These are phyloP conservation scores for Gari tellinella DNA, from an alignment of 2,888 invertebrate genomes.

Conservation along the genomic window DNA sequence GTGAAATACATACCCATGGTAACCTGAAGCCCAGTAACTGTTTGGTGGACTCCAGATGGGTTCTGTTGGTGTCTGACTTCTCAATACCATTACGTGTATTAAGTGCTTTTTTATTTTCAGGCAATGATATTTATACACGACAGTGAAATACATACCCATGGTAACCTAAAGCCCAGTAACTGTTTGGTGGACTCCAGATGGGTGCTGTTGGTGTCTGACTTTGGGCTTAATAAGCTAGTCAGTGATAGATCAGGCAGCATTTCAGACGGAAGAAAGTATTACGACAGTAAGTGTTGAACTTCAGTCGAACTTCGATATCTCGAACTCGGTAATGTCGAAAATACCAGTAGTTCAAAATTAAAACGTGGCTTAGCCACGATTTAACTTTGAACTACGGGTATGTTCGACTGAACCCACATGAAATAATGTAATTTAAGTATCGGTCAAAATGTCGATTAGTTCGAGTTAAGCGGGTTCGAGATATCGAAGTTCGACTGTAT, in stretches of 20 bases:
- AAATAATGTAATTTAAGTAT: no score
- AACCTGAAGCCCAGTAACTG: conserved; percentile 81
- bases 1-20: conserved; percentile 78
- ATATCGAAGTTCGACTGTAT: no score
- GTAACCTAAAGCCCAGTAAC: conserved; percentile 80
- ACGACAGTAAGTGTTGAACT: conserved; percentile 55
- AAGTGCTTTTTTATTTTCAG: no score
- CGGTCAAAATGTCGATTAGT: no score
- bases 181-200: conserved; percentile 82
- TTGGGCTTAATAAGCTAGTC: conserved; percentile 76
- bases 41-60: conserved; percentile 81
- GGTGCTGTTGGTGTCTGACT: conserved; percentile 81
- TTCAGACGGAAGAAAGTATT: conserved; percentile 59
- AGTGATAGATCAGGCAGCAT: conserved; percentile 52
- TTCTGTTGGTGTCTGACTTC: conserved; percentile 80
- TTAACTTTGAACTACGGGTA: no score
- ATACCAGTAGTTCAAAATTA: no score
- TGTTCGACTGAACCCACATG: no score
- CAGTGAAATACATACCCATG: conserved; percentile 78
- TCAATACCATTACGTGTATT: no score
- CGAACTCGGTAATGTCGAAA: no score
- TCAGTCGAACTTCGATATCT: no score
- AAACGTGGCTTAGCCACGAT: no score
- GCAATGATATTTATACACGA: conserved; percentile 82
- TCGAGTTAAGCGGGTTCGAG: background rate